Base-by-base conservation (phyloP, 2,113 vertebrate species). In the Abramis brama region DNA sequence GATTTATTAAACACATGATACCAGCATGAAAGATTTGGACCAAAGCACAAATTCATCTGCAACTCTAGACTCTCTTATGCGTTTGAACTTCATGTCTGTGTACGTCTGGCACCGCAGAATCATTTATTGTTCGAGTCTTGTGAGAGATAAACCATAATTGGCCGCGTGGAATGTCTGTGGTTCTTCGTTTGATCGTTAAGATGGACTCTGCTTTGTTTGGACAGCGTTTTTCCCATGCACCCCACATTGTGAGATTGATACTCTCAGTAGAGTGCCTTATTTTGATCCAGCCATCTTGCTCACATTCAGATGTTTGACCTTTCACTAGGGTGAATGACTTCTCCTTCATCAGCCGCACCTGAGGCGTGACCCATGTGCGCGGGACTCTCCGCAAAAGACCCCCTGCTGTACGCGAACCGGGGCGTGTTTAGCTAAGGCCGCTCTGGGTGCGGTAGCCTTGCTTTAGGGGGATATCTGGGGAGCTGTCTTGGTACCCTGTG, bases 161-260 rank as follows among this genome's bases (percentile, higher is more conserved):
- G 52, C 64, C 15, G 13, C n/a, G 3, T 19, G 70, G 73, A 89
- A 89, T 89, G 85, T 80, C 73, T 89, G 85, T 82, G 79, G 86
- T 87, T 77, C 39, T 52, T 43, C 66, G 66, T 62, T 52, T 86
- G 73, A 82, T 78, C 17, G 47, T 70, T 83, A 73, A 78, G 36
- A 85, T 52, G 62, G 85, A 71, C 60, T 19, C 21, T 60, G n/a
- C 17, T 45, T 30, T 86, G 59, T 55, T 71, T 78, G 50, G 76
- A 88, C 10, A 55, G 55, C 21, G 25, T 86, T 86, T 75, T 82
- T 36, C 50, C 36, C 27, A 80, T 68, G 27, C 7, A 84, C 45
- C 47, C 79, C 78, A 21, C 12, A 43, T 45, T 36, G 45, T 23
- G 71, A 85, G 82, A 79, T 86, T 71, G 30, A 75, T 84, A 73